phyloP scores from a whole-genome alignment of 2,113 vertebrate species.

The Hiodon tergisus region DNA sequence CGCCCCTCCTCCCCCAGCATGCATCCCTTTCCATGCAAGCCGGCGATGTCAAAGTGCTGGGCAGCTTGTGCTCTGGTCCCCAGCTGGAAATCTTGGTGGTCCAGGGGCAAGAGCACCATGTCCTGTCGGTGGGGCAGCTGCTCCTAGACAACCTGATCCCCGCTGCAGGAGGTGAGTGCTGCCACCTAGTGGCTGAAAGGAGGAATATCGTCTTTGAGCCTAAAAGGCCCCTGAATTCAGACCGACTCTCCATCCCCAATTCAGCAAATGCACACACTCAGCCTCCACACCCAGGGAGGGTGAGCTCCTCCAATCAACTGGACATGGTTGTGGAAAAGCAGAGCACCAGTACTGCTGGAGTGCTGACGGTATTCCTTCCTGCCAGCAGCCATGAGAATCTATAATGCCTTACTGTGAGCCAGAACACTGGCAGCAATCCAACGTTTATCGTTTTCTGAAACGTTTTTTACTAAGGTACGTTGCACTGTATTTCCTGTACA shows the following conservation, averaged over 20 bases:
- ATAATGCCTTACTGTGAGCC: too few species aligned
- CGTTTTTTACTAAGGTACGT: too few species aligned
- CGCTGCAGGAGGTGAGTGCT: constrained; percentile 78
- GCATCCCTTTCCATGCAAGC: constrained; percentile 50
- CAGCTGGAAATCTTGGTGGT: constrained; percentile 87
- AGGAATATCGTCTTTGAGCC: too few species aligned
- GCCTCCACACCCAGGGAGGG: too few species aligned
- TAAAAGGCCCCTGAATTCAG: background rate
- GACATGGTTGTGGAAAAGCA: background rate
- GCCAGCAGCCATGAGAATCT: too few species aligned
- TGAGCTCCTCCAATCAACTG: too few species aligned
- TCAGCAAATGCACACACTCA: too few species aligned
- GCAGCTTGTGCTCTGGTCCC: constrained; percentile 70
- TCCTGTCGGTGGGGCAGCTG: constrained; percentile 82
- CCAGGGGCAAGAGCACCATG: constrained; percentile 92
- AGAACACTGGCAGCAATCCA: too few species aligned
- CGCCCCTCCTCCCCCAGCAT: constrained; percentile 5
- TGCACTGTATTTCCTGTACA: too few species aligned
- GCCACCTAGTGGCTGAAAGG: constrained; percentile 4
- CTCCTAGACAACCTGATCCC: constrained; percentile 90
- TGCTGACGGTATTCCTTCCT: too few species aligned
- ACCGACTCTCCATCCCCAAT: background rate
- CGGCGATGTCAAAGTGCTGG: constrained; percentile 81
- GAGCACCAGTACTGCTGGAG: too few species aligned
- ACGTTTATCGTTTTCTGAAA: too few species aligned